Percentiles rank a stretch among this genome's conserved stretches.
phyloP scores from a whole-genome alignment of 1,140 invertebrate species.

The Protaetia brevitarsis region DNA sequence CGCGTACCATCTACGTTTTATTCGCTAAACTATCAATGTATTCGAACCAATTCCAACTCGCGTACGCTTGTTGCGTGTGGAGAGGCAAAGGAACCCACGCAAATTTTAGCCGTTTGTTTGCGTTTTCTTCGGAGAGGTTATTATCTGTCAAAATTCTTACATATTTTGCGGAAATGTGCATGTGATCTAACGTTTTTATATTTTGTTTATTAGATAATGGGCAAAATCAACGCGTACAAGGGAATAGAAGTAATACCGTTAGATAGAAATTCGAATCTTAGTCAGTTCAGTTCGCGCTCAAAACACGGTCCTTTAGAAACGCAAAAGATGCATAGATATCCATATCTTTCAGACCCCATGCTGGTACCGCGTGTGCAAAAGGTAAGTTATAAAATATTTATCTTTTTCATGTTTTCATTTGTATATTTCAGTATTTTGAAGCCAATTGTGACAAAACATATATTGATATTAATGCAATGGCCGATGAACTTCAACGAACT shows the following conservation, averaged over 20 bases:
- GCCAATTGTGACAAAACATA: constrained; percentile 39
- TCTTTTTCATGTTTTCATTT: neutral
- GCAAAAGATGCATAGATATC: constrained; percentile 31
- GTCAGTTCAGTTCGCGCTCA: neutral
- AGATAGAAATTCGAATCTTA: constrained; percentile 8
- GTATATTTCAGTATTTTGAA: constrained; percentile 19
- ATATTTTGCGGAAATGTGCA: neutral
- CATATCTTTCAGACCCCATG: constrained; percentile 41
- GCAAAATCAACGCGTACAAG: constrained; percentile 12
- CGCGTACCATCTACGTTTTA: too few relatives aligned
- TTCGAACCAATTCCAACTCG: too few relatives aligned
- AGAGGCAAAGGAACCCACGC: neutral
- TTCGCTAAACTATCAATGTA: too few relatives aligned
- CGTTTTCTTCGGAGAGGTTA: neutral
- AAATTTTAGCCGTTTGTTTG: neutral
- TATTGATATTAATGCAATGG: constrained; percentile 55
- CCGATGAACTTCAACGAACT: constrained; percentile 52
- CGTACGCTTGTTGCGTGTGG: neutral
- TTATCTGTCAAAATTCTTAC: constrained; percentile 14
- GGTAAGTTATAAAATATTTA: constrained; percentile 30
- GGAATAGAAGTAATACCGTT: constrained; percentile 20
- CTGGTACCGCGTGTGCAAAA: constrained; percentile 43
- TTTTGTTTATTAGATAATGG: constrained; percentile 16
- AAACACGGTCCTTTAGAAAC: neutral
- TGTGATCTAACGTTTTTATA: neutral